Conservation (phyloP, 1,140 invertebrate species). For the Eueides isabella region DNA sequence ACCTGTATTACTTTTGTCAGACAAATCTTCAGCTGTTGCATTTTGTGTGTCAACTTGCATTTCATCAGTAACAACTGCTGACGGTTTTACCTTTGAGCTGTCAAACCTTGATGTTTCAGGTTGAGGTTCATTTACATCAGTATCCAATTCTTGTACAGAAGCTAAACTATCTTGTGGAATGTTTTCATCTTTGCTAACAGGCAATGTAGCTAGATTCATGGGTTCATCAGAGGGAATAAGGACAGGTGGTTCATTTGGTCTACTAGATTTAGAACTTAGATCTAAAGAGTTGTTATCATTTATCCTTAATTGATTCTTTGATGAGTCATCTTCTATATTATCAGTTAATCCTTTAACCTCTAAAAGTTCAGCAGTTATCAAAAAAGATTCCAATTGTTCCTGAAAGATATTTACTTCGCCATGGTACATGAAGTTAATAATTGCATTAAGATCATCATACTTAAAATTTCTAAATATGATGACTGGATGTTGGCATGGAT, state of each 20-base stretch:
- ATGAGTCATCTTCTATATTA: slow-evolving; percentile 73
- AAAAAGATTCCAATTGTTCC: slow-evolving; percentile 92
- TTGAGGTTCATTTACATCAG: slow-evolving; percentile 49
- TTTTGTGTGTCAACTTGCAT: slow-evolving; percentile 73
- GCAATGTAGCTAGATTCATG: slow-evolving; percentile 71
- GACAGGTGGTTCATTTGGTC: slow-evolving; percentile 56
- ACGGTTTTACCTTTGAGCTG: slow-evolving; percentile 46
- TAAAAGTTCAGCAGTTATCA: slow-evolving; percentile 93
- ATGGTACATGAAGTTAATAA: slow-evolving; percentile 93
- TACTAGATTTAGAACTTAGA: slow-evolving; percentile 69
- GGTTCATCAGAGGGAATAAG: slow-evolving; percentile 64
- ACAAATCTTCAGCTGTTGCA: slow-evolving; percentile 69
- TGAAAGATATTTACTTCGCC: slow-evolving; percentile 96
- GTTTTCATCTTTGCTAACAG: slow-evolving; percentile 61
- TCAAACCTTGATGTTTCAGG: slow-evolving; percentile 50
- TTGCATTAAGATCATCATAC: slow-evolving; percentile 90
- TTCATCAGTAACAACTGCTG: slow-evolving; percentile 54
- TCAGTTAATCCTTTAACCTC: slow-evolving; percentile 93
- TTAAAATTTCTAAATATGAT: slow-evolving; percentile 93
- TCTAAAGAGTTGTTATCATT: slow-evolving; percentile 69
- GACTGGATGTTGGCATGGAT: slow-evolving; percentile 92
- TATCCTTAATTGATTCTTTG: slow-evolving; percentile 62
- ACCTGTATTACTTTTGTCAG: slow-evolving; percentile 73
- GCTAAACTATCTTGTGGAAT: slow-evolving; percentile 54
- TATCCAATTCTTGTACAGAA: slow-evolving; percentile 50